These are phyloP conservation scores for Agonum fuliginosum DNA, from an alignment of 2,888 invertebrate genomes.

Conservation along the genomic window DNA sequence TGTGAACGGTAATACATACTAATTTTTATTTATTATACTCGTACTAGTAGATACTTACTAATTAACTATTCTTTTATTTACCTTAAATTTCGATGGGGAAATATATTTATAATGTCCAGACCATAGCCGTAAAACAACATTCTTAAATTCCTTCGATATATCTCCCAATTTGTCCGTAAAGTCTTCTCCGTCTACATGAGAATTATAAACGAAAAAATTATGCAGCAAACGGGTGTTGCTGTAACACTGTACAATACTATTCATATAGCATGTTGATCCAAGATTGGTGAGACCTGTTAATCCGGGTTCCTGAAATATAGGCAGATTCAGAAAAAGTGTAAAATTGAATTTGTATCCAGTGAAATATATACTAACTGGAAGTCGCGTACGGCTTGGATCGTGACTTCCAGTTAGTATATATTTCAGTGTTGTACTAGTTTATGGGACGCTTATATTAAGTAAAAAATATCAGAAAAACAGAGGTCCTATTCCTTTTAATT, in stretches of 20 bases:
- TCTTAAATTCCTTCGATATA: not conserved
- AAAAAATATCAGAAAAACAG: too few species aligned
- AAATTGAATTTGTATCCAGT: too few species aligned
- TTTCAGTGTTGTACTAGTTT: too few species aligned
- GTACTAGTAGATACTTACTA: too few species aligned
- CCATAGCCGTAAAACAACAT: constrained; percentile 1
- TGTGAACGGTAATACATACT: too few species aligned
- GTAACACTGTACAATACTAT: constrained; percentile 80
- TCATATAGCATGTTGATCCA: constrained; percentile 84
- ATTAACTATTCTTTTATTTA: constrained; percentile 33
- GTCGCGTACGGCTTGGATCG: too few species aligned
- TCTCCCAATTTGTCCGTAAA: not conserved
- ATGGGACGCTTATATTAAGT: too few species aligned
- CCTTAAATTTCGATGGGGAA: constrained; percentile 14
- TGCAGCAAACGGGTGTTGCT: constrained; percentile 73
- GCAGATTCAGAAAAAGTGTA: not conserved
- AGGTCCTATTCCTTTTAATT: too few species aligned
- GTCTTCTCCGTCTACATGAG: not conserved
- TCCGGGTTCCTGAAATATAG: constrained; percentile 72
- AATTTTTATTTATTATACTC: too few species aligned
- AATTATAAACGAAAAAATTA: not conserved
- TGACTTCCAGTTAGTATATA: too few species aligned
- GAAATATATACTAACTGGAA: too few species aligned
- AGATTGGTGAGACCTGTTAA: constrained; percentile 79
- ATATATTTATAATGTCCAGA: constrained; percentile 4